These are phyloP conservation scores for Onychomys torridus DNA, from an alignment of 2,797 vertebrate genomes.

Conservation along the genomic window DNA sequence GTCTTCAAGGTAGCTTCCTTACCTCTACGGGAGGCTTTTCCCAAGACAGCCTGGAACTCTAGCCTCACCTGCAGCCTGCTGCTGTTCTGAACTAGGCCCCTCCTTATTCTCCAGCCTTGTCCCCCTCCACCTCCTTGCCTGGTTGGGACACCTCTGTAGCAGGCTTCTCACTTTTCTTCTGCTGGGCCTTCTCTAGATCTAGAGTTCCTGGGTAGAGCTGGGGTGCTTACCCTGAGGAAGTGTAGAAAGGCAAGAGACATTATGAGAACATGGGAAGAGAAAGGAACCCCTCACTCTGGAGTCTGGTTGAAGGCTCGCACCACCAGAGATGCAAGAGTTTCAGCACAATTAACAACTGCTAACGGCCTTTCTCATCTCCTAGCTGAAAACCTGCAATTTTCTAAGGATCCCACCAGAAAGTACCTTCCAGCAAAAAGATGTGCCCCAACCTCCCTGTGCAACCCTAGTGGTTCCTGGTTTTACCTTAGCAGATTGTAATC, in stretches of 20 bases:
- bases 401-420: neutral
- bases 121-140: neutral
- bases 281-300: neutral
- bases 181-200: neutral
- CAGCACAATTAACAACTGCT: neutral
- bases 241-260: neutral
- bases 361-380: neutral
- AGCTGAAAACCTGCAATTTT: neutral
- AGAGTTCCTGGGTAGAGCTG: neutral
- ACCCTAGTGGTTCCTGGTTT: neutral
- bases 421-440: neutral
- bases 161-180: neutral
- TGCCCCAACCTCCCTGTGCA: neutral
- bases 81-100: neutral
- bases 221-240: neutral
- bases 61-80: neutral
- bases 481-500: neutral
- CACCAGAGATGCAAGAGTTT: neutral
- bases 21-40: rapidly evolving
- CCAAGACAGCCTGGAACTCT: rapidly evolving
- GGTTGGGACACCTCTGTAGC: too few species aligned
- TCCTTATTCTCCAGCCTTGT: neutral
- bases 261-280: neutral
- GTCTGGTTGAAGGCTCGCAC: neutral
- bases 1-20: rapidly evolving